phyloP scores from a whole-genome alignment of 2,797 vertebrate species.

The Hydrocynus forskahlii region DNA sequence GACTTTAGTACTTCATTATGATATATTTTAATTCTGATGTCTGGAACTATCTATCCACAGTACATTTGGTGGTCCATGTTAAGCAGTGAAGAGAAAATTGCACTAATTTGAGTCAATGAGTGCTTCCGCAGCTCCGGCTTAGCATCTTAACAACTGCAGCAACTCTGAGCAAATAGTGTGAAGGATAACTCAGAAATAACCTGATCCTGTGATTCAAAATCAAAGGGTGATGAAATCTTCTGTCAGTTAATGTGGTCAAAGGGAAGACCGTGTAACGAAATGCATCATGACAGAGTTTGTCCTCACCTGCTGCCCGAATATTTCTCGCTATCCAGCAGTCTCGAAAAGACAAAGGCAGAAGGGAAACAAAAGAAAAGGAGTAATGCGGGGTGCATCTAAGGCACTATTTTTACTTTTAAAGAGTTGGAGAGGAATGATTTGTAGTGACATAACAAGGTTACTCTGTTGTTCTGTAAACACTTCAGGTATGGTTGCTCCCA shows the following conservation, averaged over 20 bases:
- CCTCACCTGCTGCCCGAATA: not conserved
- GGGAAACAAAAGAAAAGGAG: not conserved
- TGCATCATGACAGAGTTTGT: not conserved
- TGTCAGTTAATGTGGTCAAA: not conserved
- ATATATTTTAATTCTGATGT: not conserved
- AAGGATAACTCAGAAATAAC: not conserved
- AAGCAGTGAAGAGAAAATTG: slow-evolving; percentile 3
- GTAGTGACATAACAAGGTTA: slow-evolving; percentile 36
- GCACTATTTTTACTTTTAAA: slow-evolving; percentile 15
- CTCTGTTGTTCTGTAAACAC: slow-evolving; percentile 47
- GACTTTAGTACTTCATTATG: not conserved
- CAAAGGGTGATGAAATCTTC: not conserved
- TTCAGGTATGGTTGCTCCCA: slow-evolving; percentile 38
- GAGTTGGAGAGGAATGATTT: slow-evolving; percentile 24
- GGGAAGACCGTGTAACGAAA: not conserved
- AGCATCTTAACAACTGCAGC: not conserved
- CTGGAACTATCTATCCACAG: not conserved
- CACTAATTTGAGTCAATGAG: not conserved
- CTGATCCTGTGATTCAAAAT: not conserved
- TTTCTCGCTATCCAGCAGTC: not conserved
- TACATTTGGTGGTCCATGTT: not conserved
- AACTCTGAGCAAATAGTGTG: slow-evolving; percentile 1
- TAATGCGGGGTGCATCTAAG: not conserved
- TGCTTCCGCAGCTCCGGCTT: not conserved
- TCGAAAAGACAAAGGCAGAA: not conserved